Percentiles rank a stretch among this genome's conserved stretches.
Conservation (phyloP, 2,113 vertebrate species). For the Physeter macrocephalus region DNA sequence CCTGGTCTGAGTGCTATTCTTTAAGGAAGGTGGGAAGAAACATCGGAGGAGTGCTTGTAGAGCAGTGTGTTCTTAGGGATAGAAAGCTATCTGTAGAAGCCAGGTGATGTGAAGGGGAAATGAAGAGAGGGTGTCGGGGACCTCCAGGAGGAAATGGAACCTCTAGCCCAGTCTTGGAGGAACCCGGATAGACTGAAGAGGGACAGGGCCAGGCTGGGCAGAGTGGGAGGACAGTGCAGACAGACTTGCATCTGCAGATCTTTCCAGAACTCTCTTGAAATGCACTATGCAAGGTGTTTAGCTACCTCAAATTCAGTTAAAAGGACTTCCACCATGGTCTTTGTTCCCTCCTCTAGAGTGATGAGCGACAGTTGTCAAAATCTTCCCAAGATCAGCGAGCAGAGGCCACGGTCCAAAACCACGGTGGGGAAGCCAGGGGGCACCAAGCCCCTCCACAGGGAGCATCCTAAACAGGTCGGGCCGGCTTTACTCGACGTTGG, state of each 20-base stretch:
- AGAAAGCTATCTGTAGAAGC: background rate
- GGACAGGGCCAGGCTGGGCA: background rate
- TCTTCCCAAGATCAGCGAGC: slow-evolving; percentile 84
- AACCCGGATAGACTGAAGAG: background rate
- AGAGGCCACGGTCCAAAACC: slow-evolving; percentile 73
- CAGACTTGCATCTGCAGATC: background rate
- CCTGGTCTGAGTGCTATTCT: background rate
- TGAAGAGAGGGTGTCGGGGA: background rate
- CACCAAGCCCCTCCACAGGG: slow-evolving; percentile 67
- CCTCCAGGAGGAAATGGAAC: background rate
- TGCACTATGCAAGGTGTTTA: background rate
- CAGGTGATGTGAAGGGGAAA: background rate
- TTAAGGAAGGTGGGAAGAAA: background rate
- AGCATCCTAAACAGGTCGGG: slow-evolving; percentile 76
- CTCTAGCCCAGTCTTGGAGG: background rate
- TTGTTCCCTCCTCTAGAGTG: slow-evolving; percentile 75
- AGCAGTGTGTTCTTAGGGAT: background rate
- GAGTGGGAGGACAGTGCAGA: background rate
- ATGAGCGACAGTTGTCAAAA: slow-evolving; percentile 76
- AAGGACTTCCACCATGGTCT: slow-evolving; percentile 40
- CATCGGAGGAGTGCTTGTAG: background rate
- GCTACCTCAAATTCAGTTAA: background rate
- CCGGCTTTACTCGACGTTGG: background rate
- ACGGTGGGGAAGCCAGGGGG: slow-evolving; percentile 66
- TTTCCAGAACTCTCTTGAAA: background rate